These are phyloP conservation scores for Dascyllus trimaculatus DNA, from an alignment of 2,113 vertebrate species.

Conservation along the genomic window DNA sequence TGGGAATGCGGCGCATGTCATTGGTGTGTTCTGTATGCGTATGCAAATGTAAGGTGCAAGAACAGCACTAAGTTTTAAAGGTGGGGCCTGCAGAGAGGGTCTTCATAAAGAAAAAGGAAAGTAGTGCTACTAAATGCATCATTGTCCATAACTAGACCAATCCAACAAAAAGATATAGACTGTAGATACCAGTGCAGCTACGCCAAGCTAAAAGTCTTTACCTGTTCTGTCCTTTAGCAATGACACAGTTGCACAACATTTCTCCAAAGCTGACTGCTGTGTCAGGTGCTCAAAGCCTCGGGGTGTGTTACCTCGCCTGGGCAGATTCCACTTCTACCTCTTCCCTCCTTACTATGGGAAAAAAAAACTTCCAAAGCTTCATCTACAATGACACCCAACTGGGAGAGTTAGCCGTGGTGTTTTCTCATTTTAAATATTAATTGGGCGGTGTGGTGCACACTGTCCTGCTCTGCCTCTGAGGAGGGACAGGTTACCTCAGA, in stretches of 20 bases:
- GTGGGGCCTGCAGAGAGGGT: background rate
- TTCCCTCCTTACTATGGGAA: background rate
- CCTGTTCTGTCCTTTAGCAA: background rate
- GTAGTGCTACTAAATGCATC: background rate
- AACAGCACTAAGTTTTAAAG: background rate
- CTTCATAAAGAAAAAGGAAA: no score
- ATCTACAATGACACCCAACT: slow-evolving; percentile 16
- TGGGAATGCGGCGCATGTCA: background rate
- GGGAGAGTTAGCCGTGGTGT: background rate
- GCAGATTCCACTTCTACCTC: slow-evolving; percentile 66
- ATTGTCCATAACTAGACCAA: no score
- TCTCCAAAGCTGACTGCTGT: slow-evolving; percentile 24
- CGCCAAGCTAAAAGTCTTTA: background rate
- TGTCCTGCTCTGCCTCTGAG: background rate
- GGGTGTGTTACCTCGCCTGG: slow-evolving; percentile 74
- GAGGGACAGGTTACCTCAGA: slow-evolving; percentile 38
- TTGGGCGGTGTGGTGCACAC: background rate
- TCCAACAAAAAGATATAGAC: no score
- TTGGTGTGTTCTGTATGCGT: background rate
- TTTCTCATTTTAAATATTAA: slow-evolving; percentile 57
- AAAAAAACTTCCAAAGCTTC: slow-evolving; percentile 17
- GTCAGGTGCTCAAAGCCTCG: slow-evolving; percentile 35
- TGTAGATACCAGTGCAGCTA: background rate
- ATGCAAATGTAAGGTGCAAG: background rate
- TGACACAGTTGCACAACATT: slow-evolving; percentile 54